phyloP scores from a whole-genome alignment of 2,888 invertebrate genomes.

The Cantharis lateralis region DNA sequence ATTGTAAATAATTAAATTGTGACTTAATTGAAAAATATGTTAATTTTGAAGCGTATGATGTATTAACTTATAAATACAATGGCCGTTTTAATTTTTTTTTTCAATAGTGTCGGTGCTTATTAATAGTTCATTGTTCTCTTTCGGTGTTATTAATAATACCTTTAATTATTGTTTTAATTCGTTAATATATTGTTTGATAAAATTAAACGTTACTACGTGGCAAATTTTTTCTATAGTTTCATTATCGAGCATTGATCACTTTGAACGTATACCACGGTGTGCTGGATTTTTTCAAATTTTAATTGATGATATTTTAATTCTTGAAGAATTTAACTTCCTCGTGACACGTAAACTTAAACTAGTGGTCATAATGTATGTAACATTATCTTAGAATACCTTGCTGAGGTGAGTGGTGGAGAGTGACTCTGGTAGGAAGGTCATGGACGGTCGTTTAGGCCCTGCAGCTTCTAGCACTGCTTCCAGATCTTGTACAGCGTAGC shows the following conservation, averaged over 20 bases:
- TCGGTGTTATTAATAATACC: not conserved
- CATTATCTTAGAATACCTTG: conserved; percentile 27
- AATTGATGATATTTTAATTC: not conserved
- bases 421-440: conserved; percentile 50
- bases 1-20: not conserved
- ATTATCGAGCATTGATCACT: not conserved
- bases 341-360: conserved; percentile 1
- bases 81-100: not conserved
- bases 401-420: conserved; percentile 36
- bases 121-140: not conserved
- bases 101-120: not conserved
- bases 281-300: not conserved
- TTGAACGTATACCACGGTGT: not conserved
- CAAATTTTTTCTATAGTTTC: not conserved
- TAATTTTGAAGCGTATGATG: not conserved
- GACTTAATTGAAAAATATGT: not conserved
- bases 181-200: not conserved
- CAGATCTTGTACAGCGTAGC: conserved; percentile 31
- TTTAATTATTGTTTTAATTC: not conserved
- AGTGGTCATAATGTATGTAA: conserved; percentile 15
- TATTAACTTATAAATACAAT: not conserved
- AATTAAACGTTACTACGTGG: not conserved
- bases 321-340: not conserved
- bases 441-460: conserved; percentile 52
- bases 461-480: conserved; percentile 44